phyloP scores from a whole-genome alignment of 2,888 invertebrate genomes.

The Acleris laterana region DNA sequence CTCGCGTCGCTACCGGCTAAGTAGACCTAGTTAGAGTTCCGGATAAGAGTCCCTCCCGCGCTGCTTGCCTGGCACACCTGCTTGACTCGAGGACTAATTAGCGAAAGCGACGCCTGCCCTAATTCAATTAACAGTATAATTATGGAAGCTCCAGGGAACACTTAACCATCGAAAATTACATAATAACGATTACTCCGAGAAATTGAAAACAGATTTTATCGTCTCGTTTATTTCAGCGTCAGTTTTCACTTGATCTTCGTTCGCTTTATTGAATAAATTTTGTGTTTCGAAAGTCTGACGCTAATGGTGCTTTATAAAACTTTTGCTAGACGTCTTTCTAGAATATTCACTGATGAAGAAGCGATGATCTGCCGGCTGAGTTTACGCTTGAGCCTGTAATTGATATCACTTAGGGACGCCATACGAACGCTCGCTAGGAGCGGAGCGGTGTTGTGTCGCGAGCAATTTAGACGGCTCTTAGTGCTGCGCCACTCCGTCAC shows the following conservation, averaged over 20 bases:
- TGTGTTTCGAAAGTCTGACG: too few relatives aligned
- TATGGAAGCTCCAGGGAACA: conserved; percentile 22
- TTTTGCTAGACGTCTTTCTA: too few relatives aligned
- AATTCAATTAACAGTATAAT: conserved; percentile 21
- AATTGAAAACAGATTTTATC: conserved; percentile 8
- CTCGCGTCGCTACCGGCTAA: not conserved
- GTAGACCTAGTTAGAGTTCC: conserved; percentile 8
- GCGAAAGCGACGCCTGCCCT: conserved; percentile 10
- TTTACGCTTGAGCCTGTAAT: conserved; percentile 17
- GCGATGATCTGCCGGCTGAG: not conserved
- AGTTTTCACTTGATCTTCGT: too few relatives aligned
- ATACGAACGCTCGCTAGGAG: conserved; percentile 24
- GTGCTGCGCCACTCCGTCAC: conserved; percentile 59
- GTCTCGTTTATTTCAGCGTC: too few relatives aligned
- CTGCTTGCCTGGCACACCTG: conserved; percentile 12
- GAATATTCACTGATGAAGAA: too few relatives aligned
- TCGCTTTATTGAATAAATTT: too few relatives aligned
- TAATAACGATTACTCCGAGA: conserved; percentile 10
- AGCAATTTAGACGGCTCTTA: conserved; percentile 70
- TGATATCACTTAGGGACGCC: conserved; percentile 32
- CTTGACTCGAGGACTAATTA: conserved; percentile 26
- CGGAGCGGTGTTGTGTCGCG: conserved; percentile 52
- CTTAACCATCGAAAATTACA: conserved; percentile 12
- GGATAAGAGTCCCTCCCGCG: conserved; percentile 3
- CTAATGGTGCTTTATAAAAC: too few relatives aligned